Base-by-base conservation (phyloP, 2,113 vertebrate species). In the Heterotis niloticus region DNA sequence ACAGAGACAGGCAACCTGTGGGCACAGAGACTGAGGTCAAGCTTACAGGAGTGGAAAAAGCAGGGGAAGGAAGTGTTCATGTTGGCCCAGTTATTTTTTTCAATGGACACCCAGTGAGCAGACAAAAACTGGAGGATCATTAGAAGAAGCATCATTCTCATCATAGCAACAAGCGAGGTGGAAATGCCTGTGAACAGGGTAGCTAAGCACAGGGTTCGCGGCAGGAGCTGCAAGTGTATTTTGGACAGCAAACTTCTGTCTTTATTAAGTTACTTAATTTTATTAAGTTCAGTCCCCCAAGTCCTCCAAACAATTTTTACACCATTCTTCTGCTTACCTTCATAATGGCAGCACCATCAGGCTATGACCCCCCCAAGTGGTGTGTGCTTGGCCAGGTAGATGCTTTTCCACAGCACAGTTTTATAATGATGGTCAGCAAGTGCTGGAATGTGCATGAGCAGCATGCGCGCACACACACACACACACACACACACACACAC, bases 201-300 rank as follows among this genome's bases (percentile, higher is more conserved):
- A 10, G 26, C 57, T 10, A 60, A 76, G 85, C 44, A 5, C 77
- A 84, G 64, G n/a, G 84, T 86, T 84, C 85, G 82, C 3, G 23
- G 88, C 84, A 72, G 73, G 18, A 83, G 79, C 57, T 92, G 89
- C 2, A 44, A 44, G 7, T 7, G 7, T 44, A 44, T 44, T 44
- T 44, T 44, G 7, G 34, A 44, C 34, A 44, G 34, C 92, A 93
- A 93, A 92, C 91, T 89, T 87, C 77, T 88, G 89, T 84, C 91
- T 93, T 60, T 90, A 44, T 44, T 44, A 44, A n/a, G n/a, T n/a
- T n/a, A n/a, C n/a, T n/a, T n/a, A n/a, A n/a, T n/a, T n/a, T n/a
- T 7, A 44, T 44, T 7, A 44, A 4, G 34, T 7, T 44, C 34
- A 44, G 34, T n/a, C n/a, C n/a, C n/a, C 2, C 2, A 44, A 44